Conservation (phyloP, 2,113 vertebrate genomes). For the Odocoileus virginianus region DNA sequence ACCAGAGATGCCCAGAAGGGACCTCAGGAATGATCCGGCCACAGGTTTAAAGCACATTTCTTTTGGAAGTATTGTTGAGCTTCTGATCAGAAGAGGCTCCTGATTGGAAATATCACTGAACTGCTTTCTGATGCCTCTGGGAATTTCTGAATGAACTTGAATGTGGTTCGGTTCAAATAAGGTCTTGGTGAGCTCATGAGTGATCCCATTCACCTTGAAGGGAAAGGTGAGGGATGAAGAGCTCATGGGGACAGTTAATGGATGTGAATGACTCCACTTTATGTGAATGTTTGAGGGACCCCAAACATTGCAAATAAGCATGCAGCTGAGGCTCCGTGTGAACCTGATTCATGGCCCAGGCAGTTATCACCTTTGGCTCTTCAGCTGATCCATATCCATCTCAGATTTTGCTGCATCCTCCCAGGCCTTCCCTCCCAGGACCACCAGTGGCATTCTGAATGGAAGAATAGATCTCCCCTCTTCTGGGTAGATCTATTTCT, state of each 20-base stretch:
- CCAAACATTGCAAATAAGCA: not conserved
- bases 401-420: not conserved
- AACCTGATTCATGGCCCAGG: not conserved
- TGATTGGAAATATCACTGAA: not conserved
- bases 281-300: not conserved
- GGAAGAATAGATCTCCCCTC: not conserved
- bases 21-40: not conserved
- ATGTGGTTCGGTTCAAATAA: not conserved
- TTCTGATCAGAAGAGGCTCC: not conserved
- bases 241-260: not conserved
- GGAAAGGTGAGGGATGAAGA: not conserved
- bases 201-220: not conserved
- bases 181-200: not conserved
- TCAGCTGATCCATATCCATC: not conserved
- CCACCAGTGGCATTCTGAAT: not conserved
- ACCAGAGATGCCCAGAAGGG: not conserved
- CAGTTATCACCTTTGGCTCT: not conserved
- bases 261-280: not conserved
- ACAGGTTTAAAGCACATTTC: not conserved
- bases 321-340: not conserved
- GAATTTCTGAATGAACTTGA: not conserved
- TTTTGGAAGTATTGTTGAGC: not conserved
- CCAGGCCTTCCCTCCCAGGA: not conserved
- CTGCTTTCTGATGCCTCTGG: not conserved
- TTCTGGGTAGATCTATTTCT: rapidly evolving